Percentiles rank a stretch among this genome's conserved stretches.
These are phyloP conservation scores for Eciton burchellii DNA, from an alignment of 1,140 invertebrate genomes.

Conservation along the genomic window DNA sequence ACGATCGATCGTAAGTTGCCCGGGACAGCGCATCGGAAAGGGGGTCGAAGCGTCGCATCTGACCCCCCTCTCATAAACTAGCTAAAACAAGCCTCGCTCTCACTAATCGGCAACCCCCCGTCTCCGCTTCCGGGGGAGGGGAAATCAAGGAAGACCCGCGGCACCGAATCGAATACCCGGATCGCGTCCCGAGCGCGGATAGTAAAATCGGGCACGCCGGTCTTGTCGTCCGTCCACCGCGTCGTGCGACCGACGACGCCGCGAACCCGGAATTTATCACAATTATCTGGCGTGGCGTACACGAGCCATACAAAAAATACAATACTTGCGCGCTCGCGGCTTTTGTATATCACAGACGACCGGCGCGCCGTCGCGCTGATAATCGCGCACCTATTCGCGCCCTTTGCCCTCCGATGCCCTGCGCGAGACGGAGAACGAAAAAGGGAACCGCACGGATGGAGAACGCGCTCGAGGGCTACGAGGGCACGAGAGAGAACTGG, in stretches of 20 bases:
- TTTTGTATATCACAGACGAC: constrained; percentile 72
- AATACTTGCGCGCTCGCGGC: constrained; percentile 80
- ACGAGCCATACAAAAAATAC: constrained; percentile 85
- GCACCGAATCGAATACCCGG: not conserved
- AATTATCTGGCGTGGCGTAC: constrained; percentile 79
- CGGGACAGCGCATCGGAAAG: not conserved
- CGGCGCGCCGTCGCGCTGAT: constrained; percentile 62
- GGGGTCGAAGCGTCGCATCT: not conserved
- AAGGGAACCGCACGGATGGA: too few species aligned
- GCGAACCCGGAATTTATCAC: constrained; percentile 84
- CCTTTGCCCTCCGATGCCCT: not conserved
- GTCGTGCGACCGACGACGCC: constrained; percentile 75
- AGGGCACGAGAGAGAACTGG: constrained; percentile 12
- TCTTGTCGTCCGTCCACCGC: constrained; percentile 76
- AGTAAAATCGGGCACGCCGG: constrained; percentile 58
- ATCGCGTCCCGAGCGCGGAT: not conserved
- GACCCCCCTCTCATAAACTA: not conserved
- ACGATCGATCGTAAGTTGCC: not conserved
- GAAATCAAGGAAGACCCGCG: constrained; percentile 8
- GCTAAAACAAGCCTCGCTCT: constrained; percentile 26
- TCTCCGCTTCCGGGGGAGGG: not conserved
- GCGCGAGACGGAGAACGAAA: not conserved
- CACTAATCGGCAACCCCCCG: not conserved
- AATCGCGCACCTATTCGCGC: constrained; percentile 54
- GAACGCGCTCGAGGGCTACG: not conserved